Evolutionary conservation across 2,888 invertebrate genomes (phyloP).

Genomic region (Adineta ricciae): DNA sequence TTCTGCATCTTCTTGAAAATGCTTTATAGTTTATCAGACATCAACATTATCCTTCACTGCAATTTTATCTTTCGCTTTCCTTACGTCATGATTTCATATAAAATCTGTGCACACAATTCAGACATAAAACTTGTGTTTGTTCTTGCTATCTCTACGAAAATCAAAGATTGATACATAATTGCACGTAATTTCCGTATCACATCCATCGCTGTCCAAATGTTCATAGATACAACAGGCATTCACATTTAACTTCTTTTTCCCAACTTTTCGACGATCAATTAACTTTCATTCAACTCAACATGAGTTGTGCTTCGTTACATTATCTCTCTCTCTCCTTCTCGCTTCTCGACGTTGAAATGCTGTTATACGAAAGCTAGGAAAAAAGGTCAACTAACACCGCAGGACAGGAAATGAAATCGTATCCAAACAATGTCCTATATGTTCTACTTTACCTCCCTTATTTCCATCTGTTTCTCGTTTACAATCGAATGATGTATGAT

Average conservation of each 20-base stretch:
- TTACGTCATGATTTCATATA: too few species aligned
- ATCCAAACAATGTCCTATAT: neutral
- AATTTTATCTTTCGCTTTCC: too few species aligned
- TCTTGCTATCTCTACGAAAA: neutral
- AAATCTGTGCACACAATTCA: too few species aligned
- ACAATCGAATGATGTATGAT: neutral
- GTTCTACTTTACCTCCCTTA: neutral
- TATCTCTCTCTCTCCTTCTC: too few species aligned
- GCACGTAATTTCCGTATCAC: neutral
- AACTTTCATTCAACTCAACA: neutral
- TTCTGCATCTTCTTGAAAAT: too few species aligned
- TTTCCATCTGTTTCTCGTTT: conserved; percentile 9
- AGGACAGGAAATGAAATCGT: neutral
- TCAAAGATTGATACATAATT: neutral
- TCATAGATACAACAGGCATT: neutral
- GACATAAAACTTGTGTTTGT: neutral
- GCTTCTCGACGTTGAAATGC: neutral
- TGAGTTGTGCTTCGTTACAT: too few species aligned
- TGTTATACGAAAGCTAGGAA: neutral
- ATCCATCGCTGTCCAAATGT: neutral
- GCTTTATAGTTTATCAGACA: too few species aligned
- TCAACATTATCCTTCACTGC: too few species aligned
- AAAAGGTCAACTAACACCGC: neutral
- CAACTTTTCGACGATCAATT: neutral
- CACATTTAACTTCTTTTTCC: neutral